Conservation (phyloP, 2,113 vertebrate species). For the Indicator maculatus region DNA sequence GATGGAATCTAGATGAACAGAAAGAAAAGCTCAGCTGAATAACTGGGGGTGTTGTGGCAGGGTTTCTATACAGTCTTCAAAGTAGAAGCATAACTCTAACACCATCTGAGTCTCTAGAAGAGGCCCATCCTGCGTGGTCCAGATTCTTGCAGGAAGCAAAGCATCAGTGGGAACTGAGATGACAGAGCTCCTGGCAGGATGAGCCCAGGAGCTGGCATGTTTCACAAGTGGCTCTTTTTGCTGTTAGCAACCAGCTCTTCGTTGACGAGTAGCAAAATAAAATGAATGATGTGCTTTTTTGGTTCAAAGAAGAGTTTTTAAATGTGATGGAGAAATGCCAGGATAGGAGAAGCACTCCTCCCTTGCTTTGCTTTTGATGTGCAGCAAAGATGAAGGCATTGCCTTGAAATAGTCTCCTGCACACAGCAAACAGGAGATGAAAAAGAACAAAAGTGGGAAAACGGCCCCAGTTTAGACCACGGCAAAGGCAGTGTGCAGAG, state of each 20-base stretch:
- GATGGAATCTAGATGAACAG: background rate
- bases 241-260: slow-evolving; percentile 52
- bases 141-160: slow-evolving; percentile 33
- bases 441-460: slow-evolving; percentile 5
- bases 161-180: slow-evolving; percentile 11
- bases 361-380: slow-evolving; percentile 47
- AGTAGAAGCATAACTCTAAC: background rate
- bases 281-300: slow-evolving; percentile 66
- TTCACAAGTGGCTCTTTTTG: slow-evolving; percentile 64
- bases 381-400: background rate
- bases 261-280: slow-evolving; percentile 41
- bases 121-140: background rate
- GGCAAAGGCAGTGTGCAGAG: background rate
- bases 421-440: background rate
- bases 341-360: slow-evolving; percentile 28
- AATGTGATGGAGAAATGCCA: slow-evolving; percentile 50
- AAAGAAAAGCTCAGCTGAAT: background rate
- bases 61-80: background rate
- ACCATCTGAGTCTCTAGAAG: background rate
- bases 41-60: background rate
- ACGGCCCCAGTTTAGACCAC: background rate
- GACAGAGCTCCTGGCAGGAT: slow-evolving; percentile 50
- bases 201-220: slow-evolving; percentile 40
- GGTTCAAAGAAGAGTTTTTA: slow-evolving; percentile 39
- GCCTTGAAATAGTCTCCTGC: slow-evolving; percentile 23